Base-by-base conservation (phyloP, 2,888 invertebrate species). In the Stegana nigrithorax region DNA sequence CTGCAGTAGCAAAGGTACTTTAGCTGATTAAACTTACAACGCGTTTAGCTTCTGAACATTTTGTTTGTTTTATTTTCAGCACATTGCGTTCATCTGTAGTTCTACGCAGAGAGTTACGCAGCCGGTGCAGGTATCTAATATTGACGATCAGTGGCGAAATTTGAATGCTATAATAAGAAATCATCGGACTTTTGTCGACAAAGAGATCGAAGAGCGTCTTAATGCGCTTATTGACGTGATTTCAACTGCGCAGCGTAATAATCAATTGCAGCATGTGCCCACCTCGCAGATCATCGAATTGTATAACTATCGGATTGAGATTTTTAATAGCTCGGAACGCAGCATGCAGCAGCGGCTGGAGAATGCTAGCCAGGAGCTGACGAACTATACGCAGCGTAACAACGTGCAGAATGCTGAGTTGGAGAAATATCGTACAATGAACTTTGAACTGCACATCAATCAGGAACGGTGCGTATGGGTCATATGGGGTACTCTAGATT, bases 201-300 rank as follows among this genome's bases (percentile, higher is more conserved):
- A 81, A 65, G 82, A 81, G 14, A 59, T 80, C 36, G 79, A 78
- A 26, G 81, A 84, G 63, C 82, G 84, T 17, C 68, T 85, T 3
- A 73, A 77, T 58, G 78, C 80, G 0, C 60, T 85, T 0, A 80
- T 85, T 45, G 81, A 81, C 2, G 70, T 71, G 25, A 78, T 84
- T 55, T 72, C 77, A 0, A 72, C 69, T 6, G 81, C 83, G 1
- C 65, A 83, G 62, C 65, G 58, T 0, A 83, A 81, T 23, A 81
- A 81, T 61, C 83, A 83, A 47, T 60, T 84, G 14, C 76, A 83
- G n/a, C 76, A 83, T 62, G 69, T 82, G 8, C 80, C 84, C 1
- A 82, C 83, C 4, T 84, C 85, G 0, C 84, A 85, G 69, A 75
- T 85, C 27, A 82, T 85, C 59, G 84, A 85, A 63, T 56, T 85